Evolutionary conservation across 2,113 vertebrate species (phyloP).

Genomic region (Ptyas mucosa): DNA sequence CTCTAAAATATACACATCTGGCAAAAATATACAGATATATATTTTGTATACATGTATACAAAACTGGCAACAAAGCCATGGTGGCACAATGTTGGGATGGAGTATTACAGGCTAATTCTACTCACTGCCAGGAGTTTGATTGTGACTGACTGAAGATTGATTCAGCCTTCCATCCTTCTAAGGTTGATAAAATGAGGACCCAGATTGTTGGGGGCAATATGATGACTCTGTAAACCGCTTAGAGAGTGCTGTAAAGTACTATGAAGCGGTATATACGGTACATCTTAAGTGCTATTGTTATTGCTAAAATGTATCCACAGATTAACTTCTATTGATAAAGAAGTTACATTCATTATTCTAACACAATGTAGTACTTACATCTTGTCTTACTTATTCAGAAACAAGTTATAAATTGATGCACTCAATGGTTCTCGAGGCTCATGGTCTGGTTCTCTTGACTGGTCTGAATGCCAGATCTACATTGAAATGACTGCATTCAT

Average conservation of each 20-base stretch:
- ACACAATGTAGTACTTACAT: neutral
- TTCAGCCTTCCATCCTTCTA: neutral
- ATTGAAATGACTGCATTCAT: neutral
- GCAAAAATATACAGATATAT: too few species aligned
- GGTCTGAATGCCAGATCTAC: neutral
- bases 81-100: neutral
- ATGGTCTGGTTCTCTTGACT: neutral
- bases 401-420: neutral
- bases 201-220: neutral
- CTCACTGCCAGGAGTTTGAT: neutral
- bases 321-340: neutral
- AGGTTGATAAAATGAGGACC: neutral
- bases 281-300: neutral
- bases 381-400: neutral
- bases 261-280: neutral
- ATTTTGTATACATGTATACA: neutral
- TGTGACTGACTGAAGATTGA: neutral
- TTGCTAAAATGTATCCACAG: neutral
- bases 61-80: neutral
- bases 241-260: neutral
- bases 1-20: neutral
- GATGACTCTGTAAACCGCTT: neutral
- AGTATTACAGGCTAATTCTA: neutral
- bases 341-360: neutral
- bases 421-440: neutral